phyloP scores from a whole-genome alignment of 2,888 invertebrate genomes.

The Sphinx pinastri region DNA sequence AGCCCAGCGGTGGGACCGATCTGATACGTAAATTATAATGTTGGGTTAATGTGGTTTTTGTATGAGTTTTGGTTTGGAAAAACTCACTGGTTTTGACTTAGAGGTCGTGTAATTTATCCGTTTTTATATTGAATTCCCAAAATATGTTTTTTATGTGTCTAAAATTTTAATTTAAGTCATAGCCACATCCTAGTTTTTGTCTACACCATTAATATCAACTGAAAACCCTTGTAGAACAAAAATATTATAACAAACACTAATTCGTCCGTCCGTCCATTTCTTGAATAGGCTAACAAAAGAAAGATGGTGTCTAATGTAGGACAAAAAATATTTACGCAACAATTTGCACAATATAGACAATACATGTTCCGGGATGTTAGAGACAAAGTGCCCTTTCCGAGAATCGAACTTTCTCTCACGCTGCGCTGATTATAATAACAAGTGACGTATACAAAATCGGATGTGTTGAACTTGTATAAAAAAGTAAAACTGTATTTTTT shows the following conservation, averaged over 20 bases:
- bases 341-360: conserved; percentile 53
- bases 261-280: neutral
- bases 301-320: neutral
- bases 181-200: too few relatives aligned
- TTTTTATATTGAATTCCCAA: too few relatives aligned
- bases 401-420: conserved; percentile 21
- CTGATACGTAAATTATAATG: neutral
- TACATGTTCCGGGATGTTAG: neutral
- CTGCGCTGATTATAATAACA: neutral
- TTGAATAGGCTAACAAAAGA: neutral
- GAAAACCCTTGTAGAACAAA: too few relatives aligned
- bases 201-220: too few relatives aligned
- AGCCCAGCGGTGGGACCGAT: conserved; percentile 11
- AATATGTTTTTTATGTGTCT: too few relatives aligned
- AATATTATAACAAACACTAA: too few relatives aligned
- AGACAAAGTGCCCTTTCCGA: conserved; percentile 8
- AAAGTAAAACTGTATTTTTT: neutral
- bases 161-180: too few relatives aligned
- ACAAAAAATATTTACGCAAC: conserved; percentile 22
- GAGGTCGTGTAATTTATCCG: too few relatives aligned
- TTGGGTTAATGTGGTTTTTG: too few relatives aligned
- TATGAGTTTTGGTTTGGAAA: too few relatives aligned
- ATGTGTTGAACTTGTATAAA: neutral
- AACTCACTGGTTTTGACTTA: too few relatives aligned
- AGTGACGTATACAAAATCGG: neutral